Evolutionary conservation across 2,113 vertebrate species (phyloP).

Genomic region (Chloebia gouldiae): DNA sequence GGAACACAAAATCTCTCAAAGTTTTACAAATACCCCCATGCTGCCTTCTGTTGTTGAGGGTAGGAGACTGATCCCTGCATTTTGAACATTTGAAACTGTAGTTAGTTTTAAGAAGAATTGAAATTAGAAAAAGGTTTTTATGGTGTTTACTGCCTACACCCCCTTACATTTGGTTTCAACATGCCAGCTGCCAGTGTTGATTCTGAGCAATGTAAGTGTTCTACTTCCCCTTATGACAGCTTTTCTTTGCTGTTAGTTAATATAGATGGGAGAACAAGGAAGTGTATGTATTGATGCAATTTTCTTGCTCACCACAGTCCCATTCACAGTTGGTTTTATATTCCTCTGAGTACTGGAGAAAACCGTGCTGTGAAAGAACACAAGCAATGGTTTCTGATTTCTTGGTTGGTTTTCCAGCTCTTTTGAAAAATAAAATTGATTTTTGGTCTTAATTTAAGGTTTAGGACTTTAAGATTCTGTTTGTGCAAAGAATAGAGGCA

Average conservation of each 20-base stretch:
- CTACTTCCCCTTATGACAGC: constrained; percentile 6
- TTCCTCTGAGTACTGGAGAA: not conserved
- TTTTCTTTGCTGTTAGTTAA: not conserved
- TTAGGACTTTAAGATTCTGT: not conserved
- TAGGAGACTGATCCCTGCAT: not conserved
- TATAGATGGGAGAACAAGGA: not conserved
- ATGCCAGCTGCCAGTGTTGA: not conserved
- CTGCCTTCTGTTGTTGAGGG: not conserved
- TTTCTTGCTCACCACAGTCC: not conserved
- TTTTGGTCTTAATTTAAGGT: not conserved
- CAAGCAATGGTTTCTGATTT: not conserved
- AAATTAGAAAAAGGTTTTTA: not conserved
- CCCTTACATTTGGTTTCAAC: not conserved
- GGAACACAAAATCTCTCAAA: not conserved
- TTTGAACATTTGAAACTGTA: not conserved
- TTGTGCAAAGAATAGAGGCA: not conserved
- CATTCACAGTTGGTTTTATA: not conserved
- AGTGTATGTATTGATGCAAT: not conserved
- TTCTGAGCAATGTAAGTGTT: not conserved
- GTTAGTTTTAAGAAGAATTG: not conserved
- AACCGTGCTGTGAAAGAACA: not conserved
- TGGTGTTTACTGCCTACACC: not conserved
- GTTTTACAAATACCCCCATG: not conserved
- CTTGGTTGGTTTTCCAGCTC: not conserved
- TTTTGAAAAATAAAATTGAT: not conserved